A percentile compares a stretch with the other conserved stretches of the same genome.
phyloP scores from a whole-genome alignment of 2,113 vertebrate species.

The Thryonomys swinderianus region DNA sequence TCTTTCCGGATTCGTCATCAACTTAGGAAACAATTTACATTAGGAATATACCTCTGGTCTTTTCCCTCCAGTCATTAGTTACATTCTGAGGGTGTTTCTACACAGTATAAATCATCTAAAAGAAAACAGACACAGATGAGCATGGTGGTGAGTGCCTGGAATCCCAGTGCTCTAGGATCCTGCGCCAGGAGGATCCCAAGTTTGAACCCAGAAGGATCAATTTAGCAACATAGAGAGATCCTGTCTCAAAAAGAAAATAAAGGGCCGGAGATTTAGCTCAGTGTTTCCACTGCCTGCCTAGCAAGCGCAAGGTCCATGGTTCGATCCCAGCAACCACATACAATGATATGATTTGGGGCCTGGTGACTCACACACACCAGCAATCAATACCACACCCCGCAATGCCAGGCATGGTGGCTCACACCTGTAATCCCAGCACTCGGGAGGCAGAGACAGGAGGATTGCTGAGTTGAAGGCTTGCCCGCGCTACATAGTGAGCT shows the following conservation, averaged over 20 bases:
- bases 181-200: background rate
- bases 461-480: no score
- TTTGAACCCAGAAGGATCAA: background rate
- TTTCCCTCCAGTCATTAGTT: background rate
- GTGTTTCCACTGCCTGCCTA: no score
- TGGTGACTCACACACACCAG: no score
- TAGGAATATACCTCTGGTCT: background rate
- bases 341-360: no score
- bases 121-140: background rate
- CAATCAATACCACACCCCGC: no score
- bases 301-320: no score
- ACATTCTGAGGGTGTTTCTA: conserved; percentile 13
- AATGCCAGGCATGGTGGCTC: no score
- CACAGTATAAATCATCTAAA: background rate
- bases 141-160: background rate
- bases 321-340: no score
- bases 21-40: background rate
- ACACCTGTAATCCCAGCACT: no score
- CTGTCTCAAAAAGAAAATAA: background rate
- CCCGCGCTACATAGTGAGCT: no score
- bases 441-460: no score
- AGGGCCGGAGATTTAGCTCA: background rate
- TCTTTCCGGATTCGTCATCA: background rate
- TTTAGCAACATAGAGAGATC: background rate
- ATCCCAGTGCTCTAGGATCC: background rate